These are phyloP conservation scores for Phoenoteleia sp. DNA, from an alignment of 2,888 invertebrate species.

Conservation along the genomic window DNA sequence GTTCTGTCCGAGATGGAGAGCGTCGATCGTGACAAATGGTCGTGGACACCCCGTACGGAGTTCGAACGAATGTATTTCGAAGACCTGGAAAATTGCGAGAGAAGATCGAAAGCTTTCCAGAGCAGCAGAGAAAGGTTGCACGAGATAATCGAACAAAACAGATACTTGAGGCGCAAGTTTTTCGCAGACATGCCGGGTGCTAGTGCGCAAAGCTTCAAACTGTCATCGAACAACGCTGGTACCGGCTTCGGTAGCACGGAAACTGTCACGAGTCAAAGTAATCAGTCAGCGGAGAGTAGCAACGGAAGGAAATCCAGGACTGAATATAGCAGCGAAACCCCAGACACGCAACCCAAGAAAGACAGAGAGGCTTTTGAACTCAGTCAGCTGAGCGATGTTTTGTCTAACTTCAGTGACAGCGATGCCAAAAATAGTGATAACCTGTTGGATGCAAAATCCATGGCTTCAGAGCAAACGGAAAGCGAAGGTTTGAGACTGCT, in stretches of 20 bases:
- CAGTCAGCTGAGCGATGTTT: constrained; percentile 1
- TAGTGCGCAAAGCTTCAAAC: background rate
- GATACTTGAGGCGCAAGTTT: constrained; percentile 82
- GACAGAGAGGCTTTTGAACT: background rate
- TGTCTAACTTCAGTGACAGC: background rate
- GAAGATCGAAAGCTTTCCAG: constrained; percentile 71
- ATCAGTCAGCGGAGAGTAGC: constrained; percentile 83
- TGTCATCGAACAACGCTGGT: constrained; percentile 21
- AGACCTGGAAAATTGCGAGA: constrained; percentile 58
- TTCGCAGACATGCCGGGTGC: constrained; percentile 78
- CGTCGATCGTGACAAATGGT: constrained; percentile 69
- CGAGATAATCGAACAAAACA: constrained; percentile 84
- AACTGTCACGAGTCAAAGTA: constrained; percentile 84
- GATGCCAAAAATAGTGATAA: background rate
- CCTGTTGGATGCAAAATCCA: background rate
- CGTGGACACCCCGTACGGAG: constrained; percentile 83
- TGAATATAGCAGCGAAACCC: constrained; percentile 78
- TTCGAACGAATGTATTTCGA: constrained; percentile 82
- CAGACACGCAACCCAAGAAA: constrained; percentile 71
- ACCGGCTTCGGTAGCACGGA: constrained; percentile 84
- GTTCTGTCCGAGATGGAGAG: background rate
- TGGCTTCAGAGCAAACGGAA: background rate
- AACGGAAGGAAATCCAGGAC: constrained; percentile 81
- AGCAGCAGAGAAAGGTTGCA: constrained; percentile 83
- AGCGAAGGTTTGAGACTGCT: constrained; percentile 51